A percentile compares a stretch with the other conserved stretches of the same genome.
Conservation (phyloP, 2,797 vertebrate species). For the Catostomus latipinnis region DNA sequence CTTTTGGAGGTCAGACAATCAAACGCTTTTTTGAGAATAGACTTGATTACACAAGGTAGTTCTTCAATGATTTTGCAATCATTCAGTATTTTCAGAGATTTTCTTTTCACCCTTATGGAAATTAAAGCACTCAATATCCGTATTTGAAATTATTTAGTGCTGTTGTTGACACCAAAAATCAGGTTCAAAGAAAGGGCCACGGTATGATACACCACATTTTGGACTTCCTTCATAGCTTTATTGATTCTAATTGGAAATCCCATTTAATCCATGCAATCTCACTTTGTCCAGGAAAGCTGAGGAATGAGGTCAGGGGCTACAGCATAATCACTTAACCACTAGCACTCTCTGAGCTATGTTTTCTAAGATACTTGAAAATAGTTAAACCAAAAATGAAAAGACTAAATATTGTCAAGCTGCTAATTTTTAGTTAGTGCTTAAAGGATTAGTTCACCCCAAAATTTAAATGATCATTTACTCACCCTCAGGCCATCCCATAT, state of each 20-base stretch:
- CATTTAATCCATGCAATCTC: background rate
- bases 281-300: background rate
- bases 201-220: background rate
- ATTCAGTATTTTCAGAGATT: background rate
- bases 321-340: too few species aligned
- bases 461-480: too few species aligned
- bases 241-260: slow-evolving; percentile 3
- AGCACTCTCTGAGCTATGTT: background rate
- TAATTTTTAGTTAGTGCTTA: too few species aligned
- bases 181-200: background rate
- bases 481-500: too few species aligned
- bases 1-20: background rate
- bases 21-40: background rate
- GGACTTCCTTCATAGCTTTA: background rate
- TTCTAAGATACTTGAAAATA: background rate
- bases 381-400: background rate
- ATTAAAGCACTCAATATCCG: background rate
- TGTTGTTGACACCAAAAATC: background rate
- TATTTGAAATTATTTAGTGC: background rate
- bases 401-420: too few species aligned
- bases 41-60: background rate
- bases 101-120: background rate
- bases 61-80: slow-evolving; percentile 11
- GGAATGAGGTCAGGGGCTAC: background rate
- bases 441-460: too few species aligned